Conservation (phyloP, 2,113 vertebrate genomes). For the Dipodomys spectabilis region DNA sequence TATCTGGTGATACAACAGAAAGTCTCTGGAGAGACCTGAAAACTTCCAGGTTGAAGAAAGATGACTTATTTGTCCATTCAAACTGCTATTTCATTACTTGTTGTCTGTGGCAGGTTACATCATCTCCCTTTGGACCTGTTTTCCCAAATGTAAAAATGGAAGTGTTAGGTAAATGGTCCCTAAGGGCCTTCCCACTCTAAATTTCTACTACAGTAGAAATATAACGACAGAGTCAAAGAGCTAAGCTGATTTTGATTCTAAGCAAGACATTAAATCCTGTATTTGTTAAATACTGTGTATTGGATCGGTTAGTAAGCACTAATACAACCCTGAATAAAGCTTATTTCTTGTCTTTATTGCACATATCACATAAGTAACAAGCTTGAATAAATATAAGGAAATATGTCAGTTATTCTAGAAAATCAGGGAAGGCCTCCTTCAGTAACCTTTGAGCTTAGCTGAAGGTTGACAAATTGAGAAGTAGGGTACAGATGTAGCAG, state of each 20-base stretch:
- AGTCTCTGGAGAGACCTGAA: not conserved
- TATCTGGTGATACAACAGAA: not conserved
- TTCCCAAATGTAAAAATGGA: conserved; percentile 59
- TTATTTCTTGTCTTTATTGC: conserved; percentile 5
- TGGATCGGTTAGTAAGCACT: not conserved
- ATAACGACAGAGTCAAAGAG: not conserved
- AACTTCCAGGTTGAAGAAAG: not conserved
- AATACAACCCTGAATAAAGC: not conserved
- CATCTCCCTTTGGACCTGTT: conserved; percentile 69
- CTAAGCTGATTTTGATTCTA: conserved; percentile 28
- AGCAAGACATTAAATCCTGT: not conserved
- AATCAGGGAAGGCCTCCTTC: not conserved
- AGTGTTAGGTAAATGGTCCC: conserved; percentile 44
- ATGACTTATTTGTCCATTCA: not conserved
- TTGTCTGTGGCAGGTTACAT: conserved; percentile 51
- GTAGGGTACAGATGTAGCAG: not conserved
- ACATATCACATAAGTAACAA: not conserved
- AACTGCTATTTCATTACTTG: not conserved
- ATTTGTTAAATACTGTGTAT: not conserved
- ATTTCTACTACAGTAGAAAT: not conserved
- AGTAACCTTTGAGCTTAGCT: conserved; percentile 24
- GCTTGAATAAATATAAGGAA: conserved; percentile 34
- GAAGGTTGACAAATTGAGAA: not conserved
- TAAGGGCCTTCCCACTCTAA: not conserved
- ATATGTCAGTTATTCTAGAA: not conserved